Percentiles rank a stretch among this genome's conserved stretches.
phyloP scores from a whole-genome alignment of 1,140 invertebrate species.

The Achroia grisella region DNA sequence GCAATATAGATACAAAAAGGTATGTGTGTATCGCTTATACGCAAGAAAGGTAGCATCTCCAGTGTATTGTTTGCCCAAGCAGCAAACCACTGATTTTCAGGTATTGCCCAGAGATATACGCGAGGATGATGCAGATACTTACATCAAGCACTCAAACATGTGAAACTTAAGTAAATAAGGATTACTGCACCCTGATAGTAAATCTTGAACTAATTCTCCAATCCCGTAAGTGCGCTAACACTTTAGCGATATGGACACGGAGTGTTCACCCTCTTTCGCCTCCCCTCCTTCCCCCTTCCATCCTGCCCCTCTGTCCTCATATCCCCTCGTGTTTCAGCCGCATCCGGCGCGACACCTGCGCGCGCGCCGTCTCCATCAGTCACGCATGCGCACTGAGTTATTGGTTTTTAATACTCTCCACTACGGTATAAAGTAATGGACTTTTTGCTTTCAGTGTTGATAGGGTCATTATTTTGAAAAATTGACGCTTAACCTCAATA shows the following conservation, averaged over 20 bases:
- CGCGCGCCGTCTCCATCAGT: constrained; percentile 27
- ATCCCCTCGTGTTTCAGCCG: constrained; percentile 37
- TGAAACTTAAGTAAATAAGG: too few species aligned
- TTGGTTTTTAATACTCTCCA: constrained; percentile 60
- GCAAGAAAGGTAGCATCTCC: too few species aligned
- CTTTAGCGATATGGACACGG: not conserved
- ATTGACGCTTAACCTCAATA: not conserved
- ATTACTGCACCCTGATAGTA: too few species aligned
- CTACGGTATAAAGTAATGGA: constrained; percentile 40
- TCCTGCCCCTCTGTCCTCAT: constrained; percentile 7
- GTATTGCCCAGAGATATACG: too few species aligned
- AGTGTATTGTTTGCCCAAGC: too few species aligned
- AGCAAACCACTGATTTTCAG: too few species aligned
- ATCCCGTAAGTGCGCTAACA: too few species aligned
- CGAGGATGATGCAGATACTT: too few species aligned
- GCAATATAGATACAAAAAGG: too few species aligned
- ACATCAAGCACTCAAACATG: too few species aligned
- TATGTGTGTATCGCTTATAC: too few species aligned
- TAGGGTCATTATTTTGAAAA: constrained; percentile 8
- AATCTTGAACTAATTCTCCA: too few species aligned
- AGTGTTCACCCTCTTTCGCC: constrained; percentile 4
- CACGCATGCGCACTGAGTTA: constrained; percentile 35
- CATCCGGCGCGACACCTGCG: constrained; percentile 65
- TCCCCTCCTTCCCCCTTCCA: constrained; percentile 6
- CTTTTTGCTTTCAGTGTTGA: constrained; percentile 43